Base-by-base conservation (phyloP, 2,888 invertebrate genomes). In the Drosophila mayaguana region DNA sequence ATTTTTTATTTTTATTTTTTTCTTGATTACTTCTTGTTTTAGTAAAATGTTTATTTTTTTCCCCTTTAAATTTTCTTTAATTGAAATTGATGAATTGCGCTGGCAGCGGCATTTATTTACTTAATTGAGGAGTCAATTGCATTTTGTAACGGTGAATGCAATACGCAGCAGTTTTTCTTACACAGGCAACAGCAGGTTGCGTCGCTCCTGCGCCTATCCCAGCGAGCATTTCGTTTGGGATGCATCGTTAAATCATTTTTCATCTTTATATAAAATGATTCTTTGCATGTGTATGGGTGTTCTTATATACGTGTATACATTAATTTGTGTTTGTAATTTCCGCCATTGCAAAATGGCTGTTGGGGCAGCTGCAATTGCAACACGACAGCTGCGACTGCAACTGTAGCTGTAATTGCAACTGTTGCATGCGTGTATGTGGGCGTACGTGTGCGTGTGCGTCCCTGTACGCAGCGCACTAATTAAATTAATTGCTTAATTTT, bases 401-500 rank as follows among this genome's bases (percentile, higher is more conserved):
- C 34, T 50, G 64, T 57, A 48, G n/a, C 22, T 60, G 46, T 75
- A 65, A 60, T 51, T 64, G 59, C 46, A 64, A 20, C 40, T 50
- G 64, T 63, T 63, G 53, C 70, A 72, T 50, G 7, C 48, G 51
- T 72, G 36, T 12, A 12, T 34, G 34, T 34, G 34, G 2, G 25
- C 25, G 6, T 6, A 25, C 16, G 67, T 59, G 56, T 63, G 60
- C 3, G 20, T 8, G 56, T 60, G 50, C 32, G 38, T 60, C 53
- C 51, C 69, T 65, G 63, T 69, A 78, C 78, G 70, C 79, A 66
- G 70, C 18, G 70, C 70, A 77, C 88, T 86, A 89, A 86, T 86
- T 86, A 83, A 86, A 89, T 86, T 88, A 89, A 86, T 86, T 88
- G 86, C 89, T 88, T 89, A 85, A 86, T 86, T 86, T 89, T 73